These are phyloP conservation scores for Oophaga sylvatica DNA, from an alignment of 2,797 vertebrate genomes.

Conservation along the genomic window DNA sequence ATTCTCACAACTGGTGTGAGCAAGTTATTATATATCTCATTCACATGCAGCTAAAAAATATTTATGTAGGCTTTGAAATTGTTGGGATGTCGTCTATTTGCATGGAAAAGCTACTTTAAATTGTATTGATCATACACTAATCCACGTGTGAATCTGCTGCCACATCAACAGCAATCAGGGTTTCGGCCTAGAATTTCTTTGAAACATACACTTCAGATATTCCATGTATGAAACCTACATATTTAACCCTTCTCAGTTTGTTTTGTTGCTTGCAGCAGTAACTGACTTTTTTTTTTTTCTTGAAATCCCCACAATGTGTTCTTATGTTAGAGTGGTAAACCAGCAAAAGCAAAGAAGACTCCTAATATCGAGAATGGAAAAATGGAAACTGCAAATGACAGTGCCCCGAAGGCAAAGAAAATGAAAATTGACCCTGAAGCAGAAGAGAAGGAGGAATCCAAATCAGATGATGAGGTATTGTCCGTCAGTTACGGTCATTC, in stretches of 20 bases:
- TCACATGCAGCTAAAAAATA: too few relatives aligned
- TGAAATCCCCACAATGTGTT: neutral
- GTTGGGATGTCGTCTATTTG: too few relatives aligned
- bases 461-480: conserved; percentile 48
- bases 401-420: conserved; percentile 40
- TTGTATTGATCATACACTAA: too few relatives aligned
- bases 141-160: too few relatives aligned
- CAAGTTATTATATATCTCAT: too few relatives aligned
- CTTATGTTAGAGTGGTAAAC: conserved; percentile 33
- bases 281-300: neutral
- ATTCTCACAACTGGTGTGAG: too few relatives aligned
- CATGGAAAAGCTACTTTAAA: too few relatives aligned
- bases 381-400: neutral
- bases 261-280: neutral
- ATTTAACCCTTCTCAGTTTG: too few relatives aligned
- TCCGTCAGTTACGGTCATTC: neutral
- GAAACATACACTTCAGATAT: too few relatives aligned
- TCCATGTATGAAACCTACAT: neutral
- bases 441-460: conserved; percentile 7
- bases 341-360: conserved; percentile 25
- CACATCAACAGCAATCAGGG: too few relatives aligned
- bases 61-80: too few relatives aligned
- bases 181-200: too few relatives aligned
- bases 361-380: neutral
- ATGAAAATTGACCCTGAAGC: neutral